phyloP scores from a whole-genome alignment of 2,888 invertebrate species.

The Cerceris rybyensis region DNA sequence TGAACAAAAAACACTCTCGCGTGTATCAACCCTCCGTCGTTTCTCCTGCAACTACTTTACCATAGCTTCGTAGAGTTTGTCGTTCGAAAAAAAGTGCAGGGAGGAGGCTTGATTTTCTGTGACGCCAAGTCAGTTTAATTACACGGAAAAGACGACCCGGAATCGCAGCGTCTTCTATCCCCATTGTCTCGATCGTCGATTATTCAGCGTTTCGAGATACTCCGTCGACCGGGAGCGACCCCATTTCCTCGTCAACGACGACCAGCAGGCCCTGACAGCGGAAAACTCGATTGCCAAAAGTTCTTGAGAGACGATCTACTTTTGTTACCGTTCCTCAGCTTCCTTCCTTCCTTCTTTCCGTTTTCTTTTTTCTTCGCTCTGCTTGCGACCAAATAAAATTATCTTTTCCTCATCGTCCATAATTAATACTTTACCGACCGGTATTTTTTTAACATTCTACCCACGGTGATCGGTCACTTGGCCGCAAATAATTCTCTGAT shows the following conservation, averaged over 20 bases:
- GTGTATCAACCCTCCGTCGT: background rate
- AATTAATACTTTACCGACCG: background rate
- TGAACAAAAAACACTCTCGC: background rate
- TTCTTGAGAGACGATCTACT: constrained; percentile 39
- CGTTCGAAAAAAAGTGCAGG: background rate
- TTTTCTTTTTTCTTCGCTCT: constrained; percentile 30
- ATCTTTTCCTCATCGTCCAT: background rate
- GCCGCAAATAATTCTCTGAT: too few relatives aligned
- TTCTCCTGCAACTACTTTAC: background rate
- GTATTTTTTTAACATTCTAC: too few relatives aligned
- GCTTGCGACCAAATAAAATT: constrained; percentile 3
- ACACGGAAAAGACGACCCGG: constrained; percentile 26
- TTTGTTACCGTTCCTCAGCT: constrained; percentile 15
- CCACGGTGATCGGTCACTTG: too few relatives aligned
- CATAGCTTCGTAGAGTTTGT: background rate
- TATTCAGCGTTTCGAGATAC: constrained; percentile 42
- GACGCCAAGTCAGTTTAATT: constrained; percentile 28
- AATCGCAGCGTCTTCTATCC: constrained; percentile 19
- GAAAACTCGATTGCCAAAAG: constrained; percentile 59
- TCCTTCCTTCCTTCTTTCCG: constrained; percentile 8
- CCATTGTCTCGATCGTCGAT: constrained; percentile 38
- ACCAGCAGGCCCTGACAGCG: constrained; percentile 44
- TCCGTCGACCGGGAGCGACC: constrained; percentile 2
- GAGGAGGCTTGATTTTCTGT: background rate
- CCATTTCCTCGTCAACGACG: constrained; percentile 20